Percentiles rank a stretch among this genome's conserved stretches.
Evolutionary conservation across 1,140 invertebrate species (phyloP).

Genomic region (Caerostris darwini): DNA sequence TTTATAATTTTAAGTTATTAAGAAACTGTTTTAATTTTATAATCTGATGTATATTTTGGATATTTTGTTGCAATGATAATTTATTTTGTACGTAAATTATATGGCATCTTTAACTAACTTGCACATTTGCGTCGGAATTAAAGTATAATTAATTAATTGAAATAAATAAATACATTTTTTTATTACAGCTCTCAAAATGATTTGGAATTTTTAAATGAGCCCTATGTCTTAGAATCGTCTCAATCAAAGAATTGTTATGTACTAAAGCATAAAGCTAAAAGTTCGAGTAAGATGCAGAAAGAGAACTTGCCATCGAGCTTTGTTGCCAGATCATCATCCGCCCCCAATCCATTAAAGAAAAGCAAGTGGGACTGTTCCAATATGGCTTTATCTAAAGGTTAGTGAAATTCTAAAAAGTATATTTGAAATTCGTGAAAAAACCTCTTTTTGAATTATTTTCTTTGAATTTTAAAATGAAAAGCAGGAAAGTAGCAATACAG

Average conservation of each 20-base stretch:
- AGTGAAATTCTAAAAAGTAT: neutral
- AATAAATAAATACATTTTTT: no score
- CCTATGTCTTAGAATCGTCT: neutral
- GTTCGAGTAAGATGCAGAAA: neutral
- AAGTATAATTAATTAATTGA: no score
- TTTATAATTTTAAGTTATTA: no score
- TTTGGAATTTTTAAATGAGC: slow-evolving; percentile 53
- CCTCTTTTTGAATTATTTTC: no score
- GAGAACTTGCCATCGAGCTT: neutral
- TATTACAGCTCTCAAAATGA: slow-evolving; percentile 54
- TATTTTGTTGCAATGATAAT: no score
- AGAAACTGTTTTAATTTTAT: no score
- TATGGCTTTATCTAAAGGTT: neutral
- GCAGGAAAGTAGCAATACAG: no score
- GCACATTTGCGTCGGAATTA: no score
- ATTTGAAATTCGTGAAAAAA: neutral
- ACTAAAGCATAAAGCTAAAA: neutral
- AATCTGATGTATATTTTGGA: no score
- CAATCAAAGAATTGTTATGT: neutral
- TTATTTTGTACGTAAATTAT: no score
- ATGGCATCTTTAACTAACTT: no score
- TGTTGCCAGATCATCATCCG: slow-evolving; percentile 44
- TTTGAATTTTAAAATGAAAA: no score
- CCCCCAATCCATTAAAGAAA: slow-evolving; percentile 42
- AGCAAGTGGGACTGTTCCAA: neutral